These are phyloP conservation scores for Cerastis rubricosa DNA, from an alignment of 2,888 invertebrate genomes.

Conservation along the genomic window DNA sequence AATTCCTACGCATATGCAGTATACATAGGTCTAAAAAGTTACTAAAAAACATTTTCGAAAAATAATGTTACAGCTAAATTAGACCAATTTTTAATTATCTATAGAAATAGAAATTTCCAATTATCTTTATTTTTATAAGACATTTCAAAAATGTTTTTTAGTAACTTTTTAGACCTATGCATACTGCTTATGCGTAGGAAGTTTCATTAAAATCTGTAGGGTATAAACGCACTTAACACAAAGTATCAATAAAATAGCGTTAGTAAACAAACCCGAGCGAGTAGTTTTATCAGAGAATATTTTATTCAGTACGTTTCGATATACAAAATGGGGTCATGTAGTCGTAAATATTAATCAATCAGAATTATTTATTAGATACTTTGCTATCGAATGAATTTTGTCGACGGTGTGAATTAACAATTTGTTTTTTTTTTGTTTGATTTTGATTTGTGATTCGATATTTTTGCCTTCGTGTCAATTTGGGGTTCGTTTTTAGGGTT, in stretches of 20 bases:
- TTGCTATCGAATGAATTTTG: slow-evolving; percentile 35
- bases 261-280: slow-evolving; percentile 35
- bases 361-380: slow-evolving; percentile 48
- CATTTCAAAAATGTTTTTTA: too few species aligned
- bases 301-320: slow-evolving; percentile 37
- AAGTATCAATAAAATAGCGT: slow-evolving; percentile 11
- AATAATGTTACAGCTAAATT: too few species aligned
- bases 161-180: too few species aligned
- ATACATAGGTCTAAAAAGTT: too few species aligned
- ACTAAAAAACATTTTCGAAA: too few species aligned
- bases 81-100: too few species aligned
- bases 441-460: not conserved
- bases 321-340: slow-evolving; percentile 4
- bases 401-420: slow-evolving; percentile 18
- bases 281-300: slow-evolving; percentile 23
- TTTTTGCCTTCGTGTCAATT: not conserved
- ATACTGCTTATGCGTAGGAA: too few species aligned
- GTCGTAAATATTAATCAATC: slow-evolving; percentile 44
- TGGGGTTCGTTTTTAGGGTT: not conserved
- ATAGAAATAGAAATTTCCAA: too few species aligned
- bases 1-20: too few species aligned
- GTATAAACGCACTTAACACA: too few species aligned
- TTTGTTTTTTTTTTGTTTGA: slow-evolving; percentile 20
- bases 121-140: too few species aligned
- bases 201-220: too few species aligned